Percentiles rank a stretch among this genome's conserved stretches.
phyloP scores from a whole-genome alignment of 2,113 vertebrate genomes.

The Pipra filicauda region DNA sequence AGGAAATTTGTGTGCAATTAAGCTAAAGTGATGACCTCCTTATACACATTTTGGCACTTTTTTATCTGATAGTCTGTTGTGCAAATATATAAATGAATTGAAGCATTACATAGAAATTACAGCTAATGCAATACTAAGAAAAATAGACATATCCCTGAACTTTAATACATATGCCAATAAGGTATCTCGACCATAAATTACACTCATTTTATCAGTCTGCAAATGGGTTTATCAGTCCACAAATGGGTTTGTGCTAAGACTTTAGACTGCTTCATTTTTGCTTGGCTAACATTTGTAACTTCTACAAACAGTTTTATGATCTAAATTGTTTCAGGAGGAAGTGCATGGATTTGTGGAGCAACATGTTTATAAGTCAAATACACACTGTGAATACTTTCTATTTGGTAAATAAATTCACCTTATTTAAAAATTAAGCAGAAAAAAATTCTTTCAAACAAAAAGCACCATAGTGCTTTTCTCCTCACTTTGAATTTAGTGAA shows the following conservation, averaged over 20 bases:
- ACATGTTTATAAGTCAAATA: not conserved
- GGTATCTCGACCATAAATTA: constrained; percentile 48
- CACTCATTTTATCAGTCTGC: constrained; percentile 66
- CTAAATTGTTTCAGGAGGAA: constrained; percentile 49
- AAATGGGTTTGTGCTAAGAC: constrained; percentile 62
- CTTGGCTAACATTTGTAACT: constrained; percentile 45
- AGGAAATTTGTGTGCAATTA: constrained; percentile 78
- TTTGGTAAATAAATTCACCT: constrained; percentile 12
- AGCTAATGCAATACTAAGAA: constrained; percentile 71
- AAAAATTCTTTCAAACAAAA: not conserved
- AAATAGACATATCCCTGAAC: constrained; percentile 60
- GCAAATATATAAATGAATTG: constrained; percentile 76
- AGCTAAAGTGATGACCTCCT: constrained; percentile 71
- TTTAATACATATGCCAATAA: constrained; percentile 69
- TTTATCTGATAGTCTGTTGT: constrained; percentile 67
- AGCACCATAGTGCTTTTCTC: not conserved
- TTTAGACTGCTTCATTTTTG: constrained; percentile 49
- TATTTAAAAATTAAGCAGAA: not conserved
- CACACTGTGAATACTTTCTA: not conserved
- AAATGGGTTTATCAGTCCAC: constrained; percentile 65
- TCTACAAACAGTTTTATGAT: constrained; percentile 53
- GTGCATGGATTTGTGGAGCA: not conserved
- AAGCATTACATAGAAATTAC: constrained; percentile 75
- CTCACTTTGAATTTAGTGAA: not conserved
- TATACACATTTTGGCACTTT: constrained; percentile 71